phyloP scores from a whole-genome alignment of 1,140 invertebrate genomes.

The Pseudomyrmex dendroicus region DNA sequence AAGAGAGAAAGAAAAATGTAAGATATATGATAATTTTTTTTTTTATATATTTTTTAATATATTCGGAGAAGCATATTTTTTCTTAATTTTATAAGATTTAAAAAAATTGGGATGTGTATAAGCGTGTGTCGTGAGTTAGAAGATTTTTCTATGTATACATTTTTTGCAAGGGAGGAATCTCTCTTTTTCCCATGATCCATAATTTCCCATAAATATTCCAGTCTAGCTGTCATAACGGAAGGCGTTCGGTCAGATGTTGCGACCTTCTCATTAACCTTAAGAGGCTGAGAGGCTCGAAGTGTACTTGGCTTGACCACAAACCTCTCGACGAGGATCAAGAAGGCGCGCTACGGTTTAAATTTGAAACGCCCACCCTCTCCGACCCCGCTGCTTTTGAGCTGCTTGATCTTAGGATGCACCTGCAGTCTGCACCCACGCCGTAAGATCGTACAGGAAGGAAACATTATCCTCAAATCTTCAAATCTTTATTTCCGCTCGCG shows the following conservation, averaged over 20 bases:
- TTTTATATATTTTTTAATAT: too few species aligned
- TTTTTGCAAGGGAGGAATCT: slow-evolving; percentile 39
- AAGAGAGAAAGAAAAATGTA: too few species aligned
- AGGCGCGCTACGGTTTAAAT: slow-evolving; percentile 73
- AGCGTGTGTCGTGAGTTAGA: too few species aligned
- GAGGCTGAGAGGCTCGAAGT: slow-evolving; percentile 52
- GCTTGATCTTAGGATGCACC: slow-evolving; percentile 75
- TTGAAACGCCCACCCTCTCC: slow-evolving; percentile 79
- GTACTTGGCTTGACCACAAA: slow-evolving; percentile 78
- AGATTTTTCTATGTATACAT: background rate
- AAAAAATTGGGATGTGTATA: too few species aligned
- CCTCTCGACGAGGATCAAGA: slow-evolving; percentile 73
- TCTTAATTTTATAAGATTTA: too few species aligned
- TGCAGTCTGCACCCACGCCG: slow-evolving; percentile 76
- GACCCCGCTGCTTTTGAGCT: slow-evolving; percentile 57
- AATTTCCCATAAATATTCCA: slow-evolving; percentile 80
- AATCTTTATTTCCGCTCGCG: slow-evolving; percentile 75
- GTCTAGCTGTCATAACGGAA: slow-evolving; percentile 80
- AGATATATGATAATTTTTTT: too few species aligned
- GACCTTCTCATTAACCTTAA: slow-evolving; percentile 80
- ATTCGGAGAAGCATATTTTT: too few species aligned
- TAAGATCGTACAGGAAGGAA: slow-evolving; percentile 72
- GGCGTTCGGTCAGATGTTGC: slow-evolving; percentile 78
- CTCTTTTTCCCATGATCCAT: slow-evolving; percentile 76
- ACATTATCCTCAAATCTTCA: slow-evolving; percentile 70